Evolutionary conservation across 2,888 invertebrate genomes (phyloP), one percentile per base, ranked within the genome.

Genomic region (Tinea semifulvella): DNA sequence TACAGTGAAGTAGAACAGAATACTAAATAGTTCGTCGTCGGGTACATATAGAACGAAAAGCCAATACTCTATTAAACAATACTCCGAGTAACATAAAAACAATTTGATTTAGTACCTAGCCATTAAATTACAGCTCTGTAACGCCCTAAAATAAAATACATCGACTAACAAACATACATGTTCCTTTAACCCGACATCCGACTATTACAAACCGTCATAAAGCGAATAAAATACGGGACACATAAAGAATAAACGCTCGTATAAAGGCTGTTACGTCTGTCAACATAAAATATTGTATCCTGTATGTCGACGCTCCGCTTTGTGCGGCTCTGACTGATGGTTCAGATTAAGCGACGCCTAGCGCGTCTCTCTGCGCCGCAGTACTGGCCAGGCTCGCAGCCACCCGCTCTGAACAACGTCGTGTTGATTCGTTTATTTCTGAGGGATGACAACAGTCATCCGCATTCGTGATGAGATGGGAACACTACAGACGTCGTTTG

Each of bases 211-310:
- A 63, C 70, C 74, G 76, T 80, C 79, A 79, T 79, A 79, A 79
- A 80, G 74, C 75, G 75, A 76, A 79, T 79, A 80, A 80, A 79
- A 79, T 79, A 80, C 76, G 77, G 69, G 72, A 70, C 76, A 75
- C 77, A 52, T 52, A 76, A 80, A 79, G 79, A 79, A 79, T 79
- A 77, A 80, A 74, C 72, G 79, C 64, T 77, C 71, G 75, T 73
- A 73, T 79, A 79, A 77, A 73, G 71, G 74, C 68, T 77, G 76
- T 77, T 76, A 76, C 71, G 76, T 77, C 80, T 79, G 79, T 79
- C 80, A 77, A 75, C 75, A 65, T 80, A 74, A 79, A 77, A 79
- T 79, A 79, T 80, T 73, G 75, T 75, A 79, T 79, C 79, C 79
- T 79, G 76, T 64, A 60, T 25, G 43, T 43, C 43, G 43, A 31